phyloP scores from a whole-genome alignment of 2,888 invertebrate species.

The Clunio marinus region DNA sequence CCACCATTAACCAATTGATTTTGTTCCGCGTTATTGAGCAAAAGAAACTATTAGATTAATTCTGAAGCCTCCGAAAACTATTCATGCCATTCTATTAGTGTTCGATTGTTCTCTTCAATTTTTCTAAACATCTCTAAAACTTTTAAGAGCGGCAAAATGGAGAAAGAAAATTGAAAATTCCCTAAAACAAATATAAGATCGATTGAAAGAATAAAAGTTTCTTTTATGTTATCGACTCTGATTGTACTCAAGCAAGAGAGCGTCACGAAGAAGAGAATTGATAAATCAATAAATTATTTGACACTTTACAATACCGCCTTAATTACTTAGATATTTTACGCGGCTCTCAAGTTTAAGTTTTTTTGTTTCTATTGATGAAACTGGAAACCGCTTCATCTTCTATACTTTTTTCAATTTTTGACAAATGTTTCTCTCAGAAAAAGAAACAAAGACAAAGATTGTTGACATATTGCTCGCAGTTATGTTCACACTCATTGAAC shows the following conservation, averaged over 20 bases:
- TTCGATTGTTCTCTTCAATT: constrained; percentile 16
- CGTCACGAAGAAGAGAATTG: constrained; percentile 22
- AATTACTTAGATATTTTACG: constrained; percentile 36
- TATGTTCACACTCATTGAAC: neutral
- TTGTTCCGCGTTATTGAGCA: constrained; percentile 22
- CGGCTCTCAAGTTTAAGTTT: no score
- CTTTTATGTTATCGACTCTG: neutral
- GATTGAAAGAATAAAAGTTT: constrained; percentile 25
- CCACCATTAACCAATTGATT: no score
- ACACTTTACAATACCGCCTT: constrained; percentile 39
- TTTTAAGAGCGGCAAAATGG: constrained; percentile 4
- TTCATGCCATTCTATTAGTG: constrained; percentile 25
- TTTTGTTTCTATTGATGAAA: no score
- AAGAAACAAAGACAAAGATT: neutral
- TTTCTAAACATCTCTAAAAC: neutral
- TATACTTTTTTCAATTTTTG: constrained; percentile 15
- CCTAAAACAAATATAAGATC: constrained; percentile 38
- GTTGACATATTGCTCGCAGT: constrained; percentile 27
- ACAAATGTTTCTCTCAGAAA: neutral
- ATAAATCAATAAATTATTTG: constrained; percentile 39
- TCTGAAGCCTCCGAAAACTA: neutral
- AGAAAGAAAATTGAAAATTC: constrained; percentile 17
- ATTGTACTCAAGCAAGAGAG: neutral
- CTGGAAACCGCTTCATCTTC: neutral
- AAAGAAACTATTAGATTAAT: constrained; percentile 22